phyloP scores from a whole-genome alignment of 2,113 vertebrate genomes.

The Callipepla californica region DNA sequence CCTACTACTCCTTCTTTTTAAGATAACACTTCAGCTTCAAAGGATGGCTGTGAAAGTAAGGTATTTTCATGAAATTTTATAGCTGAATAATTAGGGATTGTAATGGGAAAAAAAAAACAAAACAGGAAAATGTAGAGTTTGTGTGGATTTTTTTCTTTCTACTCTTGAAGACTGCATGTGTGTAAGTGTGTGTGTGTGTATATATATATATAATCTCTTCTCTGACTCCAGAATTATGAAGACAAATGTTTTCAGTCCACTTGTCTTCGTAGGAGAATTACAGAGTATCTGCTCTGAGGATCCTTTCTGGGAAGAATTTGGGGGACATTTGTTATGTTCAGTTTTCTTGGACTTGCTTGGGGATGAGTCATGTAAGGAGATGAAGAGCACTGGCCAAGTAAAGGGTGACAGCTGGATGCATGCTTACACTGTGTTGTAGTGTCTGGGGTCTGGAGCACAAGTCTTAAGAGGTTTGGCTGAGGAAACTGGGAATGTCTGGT shows the following conservation, averaged over 20 bases:
- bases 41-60: not conserved
- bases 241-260: not conserved
- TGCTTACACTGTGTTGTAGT: not conserved
- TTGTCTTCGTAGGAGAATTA: not conserved
- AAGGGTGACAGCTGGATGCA: not conserved
- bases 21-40: constrained; percentile 4
- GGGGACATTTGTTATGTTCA: not conserved
- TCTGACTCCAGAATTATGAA: not conserved
- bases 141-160: not conserved
- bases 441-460: not conserved
- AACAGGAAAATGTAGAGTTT: not conserved
- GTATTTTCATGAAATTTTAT: constrained; percentile 19
- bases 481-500: not conserved
- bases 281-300: not conserved
- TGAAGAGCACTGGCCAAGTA: not conserved
- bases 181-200: not conserved
- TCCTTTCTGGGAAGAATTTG: not conserved
- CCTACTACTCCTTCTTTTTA: not conserved
- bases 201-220: not conserved
- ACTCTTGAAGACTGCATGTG: not conserved
- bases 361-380: not conserved
- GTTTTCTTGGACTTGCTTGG: not conserved
- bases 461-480: not conserved
- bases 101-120: not conserved
- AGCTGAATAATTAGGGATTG: not conserved